Percentiles rank a stretch among this genome's conserved stretches.
Evolutionary conservation across 1,140 invertebrate genomes (phyloP).

Genomic region (Tachypleus tridentatus): DNA sequence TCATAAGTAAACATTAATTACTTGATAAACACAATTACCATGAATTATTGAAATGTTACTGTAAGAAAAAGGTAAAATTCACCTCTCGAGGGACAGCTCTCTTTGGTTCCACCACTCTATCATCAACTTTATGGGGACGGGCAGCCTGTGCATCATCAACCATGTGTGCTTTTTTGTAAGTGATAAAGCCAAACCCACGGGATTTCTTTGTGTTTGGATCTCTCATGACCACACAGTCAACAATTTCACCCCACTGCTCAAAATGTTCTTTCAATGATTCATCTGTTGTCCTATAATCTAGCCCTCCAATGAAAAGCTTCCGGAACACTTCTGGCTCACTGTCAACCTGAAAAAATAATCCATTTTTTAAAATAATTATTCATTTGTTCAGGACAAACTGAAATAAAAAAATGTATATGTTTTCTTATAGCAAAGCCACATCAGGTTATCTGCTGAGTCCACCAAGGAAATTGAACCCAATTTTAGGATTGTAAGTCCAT

Average conservation of each 20-base stretch:
- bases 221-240: constrained; percentile 97
- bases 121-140: constrained; percentile 66
- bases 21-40: too few relatives aligned
- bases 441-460: too few relatives aligned
- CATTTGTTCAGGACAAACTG: too few relatives aligned
- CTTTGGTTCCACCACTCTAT: constrained; percentile 88
- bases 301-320: constrained; percentile 94
- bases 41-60: too few relatives aligned
- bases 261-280: constrained; percentile 85
- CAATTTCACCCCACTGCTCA: constrained; percentile 92
- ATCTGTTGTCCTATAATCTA: constrained; percentile 90
- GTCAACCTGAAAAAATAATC: constrained; percentile 10
- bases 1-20: too few relatives aligned
- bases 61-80: constrained; percentile 13
- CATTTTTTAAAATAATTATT: too few relatives aligned
- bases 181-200: constrained; percentile 93
- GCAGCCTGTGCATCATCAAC: constrained; percentile 88
- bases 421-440: too few relatives aligned
- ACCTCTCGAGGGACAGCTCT: constrained; percentile 78
- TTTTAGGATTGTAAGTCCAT: too few relatives aligned
- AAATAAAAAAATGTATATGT: too few relatives aligned
- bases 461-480: too few relatives aligned
- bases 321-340: constrained; percentile 68
- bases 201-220: constrained; percentile 79
- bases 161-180: constrained; percentile 81